Evolutionary conservation across 2,888 invertebrate genomes (phyloP).

Genomic region (Thyatira batis): DNA sequence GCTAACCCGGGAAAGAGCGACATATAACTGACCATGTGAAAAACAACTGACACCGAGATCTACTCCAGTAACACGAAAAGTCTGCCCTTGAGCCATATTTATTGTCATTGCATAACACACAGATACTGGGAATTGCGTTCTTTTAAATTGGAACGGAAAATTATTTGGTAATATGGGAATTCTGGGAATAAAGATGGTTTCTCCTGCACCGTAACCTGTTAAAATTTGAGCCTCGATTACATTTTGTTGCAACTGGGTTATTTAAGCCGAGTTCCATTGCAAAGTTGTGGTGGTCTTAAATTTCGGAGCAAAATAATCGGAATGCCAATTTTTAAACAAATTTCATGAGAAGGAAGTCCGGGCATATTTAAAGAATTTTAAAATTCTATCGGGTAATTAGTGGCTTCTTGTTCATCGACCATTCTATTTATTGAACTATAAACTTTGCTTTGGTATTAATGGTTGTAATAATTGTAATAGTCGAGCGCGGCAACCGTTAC

Average conservation of each 20-base stretch:
- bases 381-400: constrained; percentile 26
- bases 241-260: too few relatives aligned
- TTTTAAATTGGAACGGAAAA: constrained; percentile 16
- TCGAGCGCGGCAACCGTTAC: too few relatives aligned
- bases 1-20: too few relatives aligned
- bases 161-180: constrained; percentile 17
- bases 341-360: constrained; percentile 22
- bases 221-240: constrained; percentile 21
- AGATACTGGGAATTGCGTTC: too few relatives aligned
- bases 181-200: constrained; percentile 17
- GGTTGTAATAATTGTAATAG: too few relatives aligned
- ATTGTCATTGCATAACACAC: too few relatives aligned
- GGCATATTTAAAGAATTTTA: constrained; percentile 21
- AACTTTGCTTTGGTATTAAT: too few relatives aligned
- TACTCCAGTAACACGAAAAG: too few relatives aligned
- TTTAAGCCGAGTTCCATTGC: constrained; percentile 13
- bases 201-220: constrained; percentile 19
- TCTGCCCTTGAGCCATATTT: too few relatives aligned
- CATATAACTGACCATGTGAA: too few relatives aligned
- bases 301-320: constrained; percentile 18
- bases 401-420: constrained; percentile 18
- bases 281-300: constrained; percentile 13
- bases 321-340: constrained; percentile 15
- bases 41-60: too few relatives aligned
- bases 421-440: constrained; percentile 16